These are phyloP conservation scores for Gadus chalcogrammus DNA, from an alignment of 2,113 vertebrate species.

Conservation along the genomic window DNA sequence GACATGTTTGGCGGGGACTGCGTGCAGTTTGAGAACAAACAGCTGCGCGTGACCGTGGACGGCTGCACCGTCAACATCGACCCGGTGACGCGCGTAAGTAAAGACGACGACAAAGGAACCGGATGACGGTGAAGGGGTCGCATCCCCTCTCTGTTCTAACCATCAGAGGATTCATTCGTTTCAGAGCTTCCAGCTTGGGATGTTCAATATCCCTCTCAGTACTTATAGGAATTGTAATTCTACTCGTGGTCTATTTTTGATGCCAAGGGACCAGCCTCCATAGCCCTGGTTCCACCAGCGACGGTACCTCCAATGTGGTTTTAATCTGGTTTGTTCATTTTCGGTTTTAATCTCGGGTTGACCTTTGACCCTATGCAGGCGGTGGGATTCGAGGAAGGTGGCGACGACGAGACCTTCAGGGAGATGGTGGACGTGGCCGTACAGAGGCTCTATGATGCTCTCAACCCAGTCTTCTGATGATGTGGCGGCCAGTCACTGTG, in stretches of 20 bases:
- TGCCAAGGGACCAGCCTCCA: too few relatives aligned
- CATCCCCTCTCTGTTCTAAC: too few relatives aligned
- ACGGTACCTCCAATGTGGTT: too few relatives aligned
- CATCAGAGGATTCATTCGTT: too few relatives aligned
- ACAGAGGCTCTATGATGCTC: constrained; percentile 86
- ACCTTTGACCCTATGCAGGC: constrained; percentile 58
- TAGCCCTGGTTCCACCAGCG: too few relatives aligned
- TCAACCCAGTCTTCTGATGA: constrained; percentile 77
- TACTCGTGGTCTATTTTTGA: too few relatives aligned
- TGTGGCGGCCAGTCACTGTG: neutral
- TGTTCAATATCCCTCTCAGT: too few relatives aligned
- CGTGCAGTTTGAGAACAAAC: constrained; percentile 77
- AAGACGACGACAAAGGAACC: neutral
- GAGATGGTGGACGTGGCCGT: constrained; percentile 89
- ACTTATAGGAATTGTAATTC: too few relatives aligned
- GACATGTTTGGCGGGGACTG: constrained; percentile 96
- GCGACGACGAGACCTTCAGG: constrained; percentile 84
- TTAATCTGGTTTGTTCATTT: too few relatives aligned
- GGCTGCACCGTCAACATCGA: constrained; percentile 82
- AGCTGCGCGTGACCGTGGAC: constrained; percentile 82
- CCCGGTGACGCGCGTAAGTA: constrained; percentile 84
- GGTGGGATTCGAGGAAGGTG: constrained; percentile 81
- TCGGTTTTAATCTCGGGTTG: neutral
- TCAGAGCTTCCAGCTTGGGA: too few relatives aligned
- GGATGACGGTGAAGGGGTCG: too few relatives aligned